Evolutionary conservation across 2,797 vertebrate genomes (phyloP), one percentile per base, ranked within the genome.

Genomic region (Chloroceryle inda): DNA sequence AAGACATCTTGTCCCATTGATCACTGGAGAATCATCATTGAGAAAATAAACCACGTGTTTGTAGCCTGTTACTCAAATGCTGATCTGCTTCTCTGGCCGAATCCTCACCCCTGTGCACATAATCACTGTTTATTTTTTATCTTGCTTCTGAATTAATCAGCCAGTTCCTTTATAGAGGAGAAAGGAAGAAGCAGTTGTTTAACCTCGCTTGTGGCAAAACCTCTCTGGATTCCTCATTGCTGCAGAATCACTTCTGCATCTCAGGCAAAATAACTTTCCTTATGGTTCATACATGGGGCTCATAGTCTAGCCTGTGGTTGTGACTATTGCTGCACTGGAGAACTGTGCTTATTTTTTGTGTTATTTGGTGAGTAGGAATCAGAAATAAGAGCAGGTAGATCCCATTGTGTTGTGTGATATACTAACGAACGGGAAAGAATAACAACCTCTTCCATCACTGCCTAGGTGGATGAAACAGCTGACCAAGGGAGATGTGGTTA

Each of bases 121-220:
- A 74, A 95, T 91, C 89, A 80, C 73, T 94, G 87, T 96, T 95
- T 95, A 88, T 93, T 96, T 85, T 96, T 96, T 96, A 96, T 95
- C 73, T 95, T 89, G 92, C 78, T 95, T 73, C 89, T 0, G 4
- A 97, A 83, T 94, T 97, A 92, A 96, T 91, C 96, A 96, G 92
- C 3, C 2, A 37, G 64, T 91, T 38, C 63, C 56, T 84, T 92
- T 26, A 14, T 18, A 37, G 75, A 80, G 84, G 72, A 92, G 91
- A 84, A 89, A 85, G 72, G 90, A 84, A 95, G 84, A 64, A 95
- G 72, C 33, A 68, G 42, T 91, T 88, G 80, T 92, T 95, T 64
- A 92, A 88, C 81, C 91, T 93, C 71, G 75, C 78, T 93, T 76
- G 45, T 77, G 78, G 95, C 64, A 79, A 89, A 94, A 89, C 67